A percentile compares a stretch with the other conserved stretches of the same genome.
phyloP scores from a whole-genome alignment of 2,888 invertebrate species.

The Nephrotoma appendiculata region DNA sequence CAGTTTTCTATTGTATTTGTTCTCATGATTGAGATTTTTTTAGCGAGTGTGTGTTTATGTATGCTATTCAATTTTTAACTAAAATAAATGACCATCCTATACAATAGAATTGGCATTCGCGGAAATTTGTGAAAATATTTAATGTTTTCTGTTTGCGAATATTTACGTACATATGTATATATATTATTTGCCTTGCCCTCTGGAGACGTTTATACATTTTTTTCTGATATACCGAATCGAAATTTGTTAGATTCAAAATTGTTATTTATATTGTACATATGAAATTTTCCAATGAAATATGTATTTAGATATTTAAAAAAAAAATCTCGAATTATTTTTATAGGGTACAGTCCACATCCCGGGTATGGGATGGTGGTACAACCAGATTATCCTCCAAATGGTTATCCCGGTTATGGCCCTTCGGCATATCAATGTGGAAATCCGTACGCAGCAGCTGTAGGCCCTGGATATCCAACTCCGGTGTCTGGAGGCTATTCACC shows the following conservation, averaged over 20 bases:
- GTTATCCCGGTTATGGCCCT: conserved; percentile 54
- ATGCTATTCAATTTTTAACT: background rate
- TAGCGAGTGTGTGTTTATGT: background rate
- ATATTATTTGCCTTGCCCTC: conserved; percentile 2
- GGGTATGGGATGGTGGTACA: conserved; percentile 68
- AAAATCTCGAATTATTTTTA: background rate
- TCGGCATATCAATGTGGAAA: conserved; percentile 41
- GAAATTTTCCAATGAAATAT: background rate
- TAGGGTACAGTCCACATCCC: conserved; percentile 78
- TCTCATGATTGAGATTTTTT: background rate
- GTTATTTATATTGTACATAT: background rate
- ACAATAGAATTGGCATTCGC: background rate
- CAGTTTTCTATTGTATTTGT: background rate
- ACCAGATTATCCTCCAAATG: conserved; percentile 65
- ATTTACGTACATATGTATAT: background rate
- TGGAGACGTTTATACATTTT: background rate
- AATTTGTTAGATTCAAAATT: background rate
- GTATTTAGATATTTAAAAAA: background rate
- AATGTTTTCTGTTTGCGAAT: background rate
- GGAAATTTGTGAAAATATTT: background rate
- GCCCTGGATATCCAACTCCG: conserved; percentile 49
- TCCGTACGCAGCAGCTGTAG: conserved; percentile 31
- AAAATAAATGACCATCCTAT: background rate
- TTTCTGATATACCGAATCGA: background rate
- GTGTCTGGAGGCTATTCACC: conserved; percentile 57